Percentiles rank a stretch among this genome's conserved stretches.
These are phyloP conservation scores for Mormyrus iriodes DNA, from an alignment of 2,113 vertebrate species.

Conservation along the genomic window DNA sequence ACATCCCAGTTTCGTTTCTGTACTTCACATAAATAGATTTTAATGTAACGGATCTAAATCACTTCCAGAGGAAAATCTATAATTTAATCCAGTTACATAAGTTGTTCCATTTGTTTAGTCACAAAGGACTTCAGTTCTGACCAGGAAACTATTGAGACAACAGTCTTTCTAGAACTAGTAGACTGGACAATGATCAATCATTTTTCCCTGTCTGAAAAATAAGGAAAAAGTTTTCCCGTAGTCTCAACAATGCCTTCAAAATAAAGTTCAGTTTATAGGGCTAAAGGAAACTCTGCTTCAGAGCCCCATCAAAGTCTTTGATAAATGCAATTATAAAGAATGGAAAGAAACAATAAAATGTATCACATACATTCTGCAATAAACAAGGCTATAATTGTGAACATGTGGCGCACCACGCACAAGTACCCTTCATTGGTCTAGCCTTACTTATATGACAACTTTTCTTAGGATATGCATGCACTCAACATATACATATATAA, in stretches of 20 bases:
- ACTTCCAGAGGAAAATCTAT: constrained; percentile 44
- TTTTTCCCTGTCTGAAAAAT: constrained; percentile 43
- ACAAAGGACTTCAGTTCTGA: constrained; percentile 51
- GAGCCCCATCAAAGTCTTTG: constrained; percentile 25
- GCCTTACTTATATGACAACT: background rate
- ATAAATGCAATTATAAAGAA: constrained; percentile 23
- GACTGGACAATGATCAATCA: constrained; percentile 53
- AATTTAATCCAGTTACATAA: constrained; percentile 59
- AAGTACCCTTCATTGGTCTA: background rate
- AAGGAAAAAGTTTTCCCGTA: constrained; percentile 46
- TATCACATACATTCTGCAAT: constrained; percentile 26
- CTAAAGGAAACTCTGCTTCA: constrained; percentile 16
- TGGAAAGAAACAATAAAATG: constrained; percentile 27
- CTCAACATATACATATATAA: background rate
- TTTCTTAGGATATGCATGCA: background rate
- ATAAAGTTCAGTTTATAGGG: constrained; percentile 33
- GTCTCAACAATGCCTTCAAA: constrained; percentile 47
- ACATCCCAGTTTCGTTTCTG: constrained; percentile 18
- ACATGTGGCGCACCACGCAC: constrained; percentile 4
- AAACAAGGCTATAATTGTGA: constrained; percentile 24
- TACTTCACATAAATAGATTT: constrained; percentile 25
- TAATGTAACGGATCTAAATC: constrained; percentile 40
- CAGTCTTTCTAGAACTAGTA: constrained; percentile 41
- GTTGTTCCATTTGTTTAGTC: constrained; percentile 49
- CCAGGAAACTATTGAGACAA: constrained; percentile 56